phyloP scores from a whole-genome alignment of 64 coral and sea anemone genomes.

The Hydrozoanthus tunicans region DNA sequence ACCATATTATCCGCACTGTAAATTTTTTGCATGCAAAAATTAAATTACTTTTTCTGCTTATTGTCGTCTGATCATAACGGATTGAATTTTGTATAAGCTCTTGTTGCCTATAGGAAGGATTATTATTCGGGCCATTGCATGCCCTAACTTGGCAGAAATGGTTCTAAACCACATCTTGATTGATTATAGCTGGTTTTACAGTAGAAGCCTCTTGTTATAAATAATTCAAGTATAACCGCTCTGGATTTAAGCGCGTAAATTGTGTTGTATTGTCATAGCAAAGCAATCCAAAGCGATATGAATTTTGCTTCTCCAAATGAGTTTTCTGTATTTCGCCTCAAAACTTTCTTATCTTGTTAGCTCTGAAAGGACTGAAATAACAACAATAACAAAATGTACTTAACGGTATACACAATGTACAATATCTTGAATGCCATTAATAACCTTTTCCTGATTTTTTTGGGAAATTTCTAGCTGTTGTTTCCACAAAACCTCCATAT shows the following conservation, averaged over 20 bases:
- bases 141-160: too few relatives aligned
- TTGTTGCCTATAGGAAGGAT: too few relatives aligned
- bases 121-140: too few relatives aligned
- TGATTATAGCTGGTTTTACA: too few relatives aligned
- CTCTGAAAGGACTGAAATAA: neutral
- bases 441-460: constrained; percentile 34
- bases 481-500: constrained; percentile 50
- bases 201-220: too few relatives aligned
- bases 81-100: too few relatives aligned
- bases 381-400: constrained; percentile 8
- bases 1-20: too few relatives aligned
- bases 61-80: too few relatives aligned
- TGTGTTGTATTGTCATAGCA: neutral
- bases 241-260: neutral
- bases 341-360: neutral
- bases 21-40: too few relatives aligned
- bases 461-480: constrained; percentile 15
- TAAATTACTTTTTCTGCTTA: too few relatives aligned
- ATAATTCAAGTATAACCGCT: neutral
- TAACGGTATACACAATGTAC: constrained; percentile 6
- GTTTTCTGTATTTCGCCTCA: neutral
- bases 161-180: too few relatives aligned
- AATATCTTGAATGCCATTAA: constrained; percentile 18
- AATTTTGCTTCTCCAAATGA: neutral
- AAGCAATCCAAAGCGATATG: neutral